A percentile compares a stretch with the other conserved stretches of the same genome.
phyloP scores from a whole-genome alignment of 2,113 vertebrate species.

The Eidolon helvum region DNA sequence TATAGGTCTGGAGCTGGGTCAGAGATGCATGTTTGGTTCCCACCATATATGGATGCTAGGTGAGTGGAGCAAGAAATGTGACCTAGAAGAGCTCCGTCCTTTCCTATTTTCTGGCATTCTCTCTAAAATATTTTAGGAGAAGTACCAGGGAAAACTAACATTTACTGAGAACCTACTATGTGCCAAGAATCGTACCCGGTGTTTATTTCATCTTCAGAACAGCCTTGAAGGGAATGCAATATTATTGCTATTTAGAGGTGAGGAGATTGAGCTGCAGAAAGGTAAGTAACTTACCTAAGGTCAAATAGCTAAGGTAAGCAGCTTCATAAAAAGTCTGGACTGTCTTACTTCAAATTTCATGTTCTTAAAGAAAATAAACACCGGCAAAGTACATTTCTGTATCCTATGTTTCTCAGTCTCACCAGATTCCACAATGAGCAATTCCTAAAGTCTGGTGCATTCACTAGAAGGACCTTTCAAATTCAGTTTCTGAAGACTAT shows the following conservation, averaged over 20 bases:
- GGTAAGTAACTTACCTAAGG: neutral
- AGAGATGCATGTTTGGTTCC: neutral
- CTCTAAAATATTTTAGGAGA: neutral
- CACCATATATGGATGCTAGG: neutral
- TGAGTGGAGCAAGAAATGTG: neutral
- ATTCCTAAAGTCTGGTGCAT: neutral
- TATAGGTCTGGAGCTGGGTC: neutral
- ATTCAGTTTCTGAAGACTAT: neutral
- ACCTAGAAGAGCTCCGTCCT: neutral
- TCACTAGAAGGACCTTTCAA: neutral
- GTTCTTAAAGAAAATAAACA: neutral
- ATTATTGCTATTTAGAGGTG: neutral
- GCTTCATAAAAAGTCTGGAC: neutral
- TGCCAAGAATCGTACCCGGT: neutral
- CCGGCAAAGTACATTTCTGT: neutral
- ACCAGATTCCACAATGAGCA: neutral
- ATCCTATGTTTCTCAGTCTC: neutral
- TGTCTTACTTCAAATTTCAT: neutral
- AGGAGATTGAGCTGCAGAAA: neutral
- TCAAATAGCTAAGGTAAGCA: neutral
- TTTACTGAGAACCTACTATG: neutral
- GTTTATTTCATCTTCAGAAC: neutral
- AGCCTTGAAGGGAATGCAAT: neutral
- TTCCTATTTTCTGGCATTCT: neutral
- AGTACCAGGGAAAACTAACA: neutral